phyloP scores from a whole-genome alignment of 2,797 vertebrate genomes.

The Leuciscus waleckii region DNA sequence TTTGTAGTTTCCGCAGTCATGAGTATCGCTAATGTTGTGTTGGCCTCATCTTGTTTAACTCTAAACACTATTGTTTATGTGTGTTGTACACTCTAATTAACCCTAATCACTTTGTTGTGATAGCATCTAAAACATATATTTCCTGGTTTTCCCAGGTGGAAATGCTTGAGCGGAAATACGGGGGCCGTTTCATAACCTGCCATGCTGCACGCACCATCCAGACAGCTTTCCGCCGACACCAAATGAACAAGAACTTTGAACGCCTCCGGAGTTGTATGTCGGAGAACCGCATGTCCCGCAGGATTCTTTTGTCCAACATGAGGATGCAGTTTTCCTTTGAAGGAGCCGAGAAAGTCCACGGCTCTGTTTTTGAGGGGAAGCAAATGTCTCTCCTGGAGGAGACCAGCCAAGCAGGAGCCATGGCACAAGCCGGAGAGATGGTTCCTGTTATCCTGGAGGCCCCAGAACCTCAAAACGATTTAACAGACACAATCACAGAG shows the following conservation, averaged over 20 bases:
- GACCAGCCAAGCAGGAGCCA: slow-evolving; percentile 78
- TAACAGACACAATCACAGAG: slow-evolving; percentile 92
- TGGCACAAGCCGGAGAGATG: slow-evolving; percentile 82
- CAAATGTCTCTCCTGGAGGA: slow-evolving; percentile 92
- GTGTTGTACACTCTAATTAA: not conserved
- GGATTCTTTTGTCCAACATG: slow-evolving; percentile 93
- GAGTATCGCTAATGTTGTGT: not conserved
- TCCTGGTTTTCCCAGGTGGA: slow-evolving; percentile 79
- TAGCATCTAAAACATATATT: not conserved
- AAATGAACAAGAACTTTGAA: slow-evolving; percentile 94
- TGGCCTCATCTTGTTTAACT: not conserved
- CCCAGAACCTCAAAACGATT: slow-evolving; percentile 82
- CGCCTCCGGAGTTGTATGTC: slow-evolving; percentile 91
- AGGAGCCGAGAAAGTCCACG: slow-evolving; percentile 93
- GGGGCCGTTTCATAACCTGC: slow-evolving; percentile 88
- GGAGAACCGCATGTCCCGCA: slow-evolving; percentile 89
- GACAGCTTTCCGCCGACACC: slow-evolving; percentile 90
- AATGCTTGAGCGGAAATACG: slow-evolving; percentile 92
- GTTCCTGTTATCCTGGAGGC: slow-evolving; percentile 82
- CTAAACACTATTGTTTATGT: not conserved
- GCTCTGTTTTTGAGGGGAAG: slow-evolving; percentile 93
- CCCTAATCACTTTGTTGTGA: not conserved
- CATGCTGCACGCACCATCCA: slow-evolving; percentile 91
- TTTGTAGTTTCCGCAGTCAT: not conserved
- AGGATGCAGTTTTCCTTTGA: slow-evolving; percentile 99